Conservation (phyloP, 2,797 vertebrate species). For the Tenualosa ilisha region DNA sequence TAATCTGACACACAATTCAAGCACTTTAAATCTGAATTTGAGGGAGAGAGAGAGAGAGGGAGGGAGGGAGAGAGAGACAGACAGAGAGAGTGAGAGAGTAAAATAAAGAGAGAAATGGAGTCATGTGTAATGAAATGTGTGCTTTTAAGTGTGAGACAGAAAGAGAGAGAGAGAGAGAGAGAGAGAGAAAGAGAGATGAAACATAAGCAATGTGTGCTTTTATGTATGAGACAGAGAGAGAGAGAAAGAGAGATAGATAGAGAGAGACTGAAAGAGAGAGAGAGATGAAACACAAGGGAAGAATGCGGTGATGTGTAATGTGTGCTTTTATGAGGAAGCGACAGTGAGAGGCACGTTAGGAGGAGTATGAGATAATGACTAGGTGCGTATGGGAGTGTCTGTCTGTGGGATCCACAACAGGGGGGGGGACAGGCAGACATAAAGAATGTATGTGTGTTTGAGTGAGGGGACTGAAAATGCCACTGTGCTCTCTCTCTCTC, state of each 20-base stretch:
- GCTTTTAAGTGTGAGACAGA: neutral
- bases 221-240: neutral
- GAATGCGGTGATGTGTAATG: neutral
- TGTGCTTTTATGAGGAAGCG: no score
- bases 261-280: neutral
- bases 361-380: neutral
- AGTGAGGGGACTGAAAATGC: neutral
- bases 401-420: slow-evolving; percentile 3
- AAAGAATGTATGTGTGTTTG: slow-evolving; percentile 31
- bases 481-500: neutral
- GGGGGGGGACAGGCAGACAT: slow-evolving; percentile 37
- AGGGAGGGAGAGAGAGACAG: no score
- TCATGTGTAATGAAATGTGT: neutral
- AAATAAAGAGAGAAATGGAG: slow-evolving; percentile 20
- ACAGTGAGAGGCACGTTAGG: neutral
- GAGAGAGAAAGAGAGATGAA: neutral
- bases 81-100: neutral
- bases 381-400: neutral
- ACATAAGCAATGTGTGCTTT: no score
- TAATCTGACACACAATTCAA: neutral
- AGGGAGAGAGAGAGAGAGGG: neutral
- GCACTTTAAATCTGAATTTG: neutral
- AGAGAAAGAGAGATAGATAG: slow-evolving; percentile 38
- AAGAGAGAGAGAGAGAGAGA: neutral
- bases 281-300: neutral